Base-by-base conservation (phyloP, 2,797 vertebrate genomes). In the Kryptolebias ocellatus region DNA sequence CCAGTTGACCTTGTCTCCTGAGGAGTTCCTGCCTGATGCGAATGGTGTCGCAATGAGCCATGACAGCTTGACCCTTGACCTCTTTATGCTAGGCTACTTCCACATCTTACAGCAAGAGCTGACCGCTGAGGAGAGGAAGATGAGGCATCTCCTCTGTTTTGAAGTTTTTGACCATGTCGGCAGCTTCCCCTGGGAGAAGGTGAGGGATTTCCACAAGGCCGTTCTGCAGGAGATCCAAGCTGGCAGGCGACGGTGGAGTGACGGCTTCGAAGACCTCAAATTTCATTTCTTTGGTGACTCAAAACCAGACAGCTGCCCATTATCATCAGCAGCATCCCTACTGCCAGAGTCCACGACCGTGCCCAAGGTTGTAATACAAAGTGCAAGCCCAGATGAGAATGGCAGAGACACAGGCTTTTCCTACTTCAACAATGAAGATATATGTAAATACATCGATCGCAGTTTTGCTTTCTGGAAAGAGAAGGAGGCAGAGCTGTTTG, bases 401-500 rank as follows among this genome's bases (percentile, higher is more conserved):
- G 20, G 64, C 45, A 79, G 59, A 12, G 80, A 74, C 66, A 55
- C 85, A 0, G 90, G 89, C 64, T 57, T 81, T 50, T 87, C 89
- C 53, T 76, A 79, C 83, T 93, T 93, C 79, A 91, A 83, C 75
- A 93, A 91, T 1, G 93, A 95, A 45, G 96, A 98, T 61, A 95
- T 98, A 68, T 98, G 95, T 68, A 94, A 93, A 88, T 98, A 96
- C 83, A 96, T 99, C 0, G 93, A 96, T 74, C 95, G 96, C 39
- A 99, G 98, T 86, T 99, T 99, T 31, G 93, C 96, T 66, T 99
- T 99, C 88, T 99, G 97, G 97, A 99, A 98, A 79, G 96, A 98
- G 84, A 98, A 96, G 39, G 97, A 99, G 72, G 95, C 96, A 0
- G 98, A 99, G 88, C 90, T 99, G 79, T 97, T 98, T 92, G 90